Base-by-base conservation (phyloP, 1,140 invertebrate genomes). In the Lordiphosa stackelbergi region DNA sequence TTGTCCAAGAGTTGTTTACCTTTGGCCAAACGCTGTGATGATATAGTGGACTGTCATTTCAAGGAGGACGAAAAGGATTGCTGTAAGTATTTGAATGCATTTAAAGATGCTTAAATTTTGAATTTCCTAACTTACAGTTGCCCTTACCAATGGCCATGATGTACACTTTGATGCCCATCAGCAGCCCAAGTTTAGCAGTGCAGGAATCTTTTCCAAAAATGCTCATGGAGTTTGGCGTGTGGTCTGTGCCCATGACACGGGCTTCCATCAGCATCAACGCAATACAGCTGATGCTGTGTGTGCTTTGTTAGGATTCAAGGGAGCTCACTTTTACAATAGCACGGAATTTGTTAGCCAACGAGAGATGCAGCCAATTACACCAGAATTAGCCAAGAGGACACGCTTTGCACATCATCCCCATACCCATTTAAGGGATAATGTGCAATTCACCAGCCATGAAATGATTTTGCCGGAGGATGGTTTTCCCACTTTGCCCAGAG, bases 41-140 rank as follows among this genome's bases (percentile, higher is more conserved):
- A 69, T 36, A 64, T 60, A 12, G 70, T 69, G n/a, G 92, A 95
- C 73, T 95, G 94, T 77, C 69, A 77, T 3, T 89, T 91, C 48
- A 89, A 89, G 11, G 94, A 94, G 84, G 94, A 95, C 81, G 94
- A 95, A 89, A 66, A 87, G n/a, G 89, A 92, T 74, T 93, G 93
- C 77, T 90, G 92, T 93, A 86, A 90, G 91, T 72, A 41, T 13
- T n/a, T 13, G 5, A 6, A 1, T 6, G 10, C 4, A 12, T 4
- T 5, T 2, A 38, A 13, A 1, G 0, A 6, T 5, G 4, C 5
- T 19, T 13, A 40, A 31, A 7, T 31, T 12, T 9, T 8, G 16
- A 8, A 9, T 36, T 36, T 47, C 47, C 54, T 66, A 31, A 42
- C 24, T 89, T 89, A 54, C 75, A 94, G 93, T 91, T 87, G 87